A percentile compares a stretch with the other conserved stretches of the same genome.
Evolutionary conservation across 2,113 vertebrate species (phyloP).

Genomic region (Nettapus auritus): DNA sequence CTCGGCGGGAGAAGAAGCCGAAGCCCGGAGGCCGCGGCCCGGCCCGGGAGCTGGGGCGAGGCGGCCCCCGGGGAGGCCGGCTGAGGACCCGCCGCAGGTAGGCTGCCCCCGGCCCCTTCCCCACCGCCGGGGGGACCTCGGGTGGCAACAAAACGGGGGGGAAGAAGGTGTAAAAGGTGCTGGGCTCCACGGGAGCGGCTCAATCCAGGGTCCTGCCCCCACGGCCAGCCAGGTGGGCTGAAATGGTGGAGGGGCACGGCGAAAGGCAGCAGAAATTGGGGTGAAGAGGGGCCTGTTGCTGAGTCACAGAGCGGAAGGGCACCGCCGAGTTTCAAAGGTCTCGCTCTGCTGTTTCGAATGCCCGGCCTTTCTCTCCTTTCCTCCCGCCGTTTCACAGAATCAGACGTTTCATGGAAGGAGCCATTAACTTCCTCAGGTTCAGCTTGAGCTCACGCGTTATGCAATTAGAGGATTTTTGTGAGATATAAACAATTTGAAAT

Average conservation of each 20-base stretch:
- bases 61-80: not conserved
- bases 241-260: too few relatives aligned
- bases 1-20: not conserved
- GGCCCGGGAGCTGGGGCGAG: not conserved
- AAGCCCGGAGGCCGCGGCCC: not conserved
- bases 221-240: too few relatives aligned
- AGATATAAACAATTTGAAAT: not conserved
- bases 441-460: not conserved
- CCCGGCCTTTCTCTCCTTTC: not conserved
- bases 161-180: not conserved
- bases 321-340: not conserved
- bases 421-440: not conserved
- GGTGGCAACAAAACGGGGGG: not conserved
- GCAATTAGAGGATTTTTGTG: constrained; percentile 10
- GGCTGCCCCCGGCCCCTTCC: not conserved
- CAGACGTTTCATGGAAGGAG: rapidly evolving
- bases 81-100: not conserved
- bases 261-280: not conserved
- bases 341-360: not conserved
- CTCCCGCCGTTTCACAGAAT: not conserved
- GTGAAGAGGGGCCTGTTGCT: not conserved
- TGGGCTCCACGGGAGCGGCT: too few relatives aligned
- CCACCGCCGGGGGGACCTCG: not conserved
- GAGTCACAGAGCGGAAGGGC: not conserved
- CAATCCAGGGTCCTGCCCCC: too few relatives aligned